Conservation (phyloP, 2,888 invertebrate genomes). For the Psylliodes chrysocephalus region DNA sequence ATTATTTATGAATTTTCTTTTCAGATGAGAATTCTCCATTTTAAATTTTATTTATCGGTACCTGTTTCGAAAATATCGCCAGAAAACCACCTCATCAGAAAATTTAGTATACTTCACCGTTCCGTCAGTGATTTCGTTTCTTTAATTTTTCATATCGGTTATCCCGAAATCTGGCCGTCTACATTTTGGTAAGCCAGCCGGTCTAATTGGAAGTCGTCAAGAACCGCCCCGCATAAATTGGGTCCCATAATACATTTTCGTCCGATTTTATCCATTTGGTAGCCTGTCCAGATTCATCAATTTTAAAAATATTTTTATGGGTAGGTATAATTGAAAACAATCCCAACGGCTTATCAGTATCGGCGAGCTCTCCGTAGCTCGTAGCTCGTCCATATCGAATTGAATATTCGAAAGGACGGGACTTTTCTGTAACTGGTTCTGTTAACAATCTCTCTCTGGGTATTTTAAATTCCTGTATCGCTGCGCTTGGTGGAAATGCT, state of each 20-base stretch:
- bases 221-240: background rate
- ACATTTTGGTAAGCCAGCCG: too few relatives aligned
- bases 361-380: too few relatives aligned
- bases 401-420: background rate
- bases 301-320: slow-evolving; percentile 6
- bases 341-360: slow-evolving; percentile 10
- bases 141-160: too few relatives aligned
- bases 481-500: slow-evolving; percentile 5
- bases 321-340: slow-evolving; percentile 5
- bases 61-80: too few relatives aligned
- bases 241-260: background rate
- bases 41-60: too few relatives aligned
- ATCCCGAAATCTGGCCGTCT: too few relatives aligned
- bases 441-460: slow-evolving; percentile 13
- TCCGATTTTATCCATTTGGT: slow-evolving; percentile 11
- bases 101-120: too few relatives aligned
- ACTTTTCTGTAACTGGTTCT: slow-evolving; percentile 13
- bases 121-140: too few relatives aligned
- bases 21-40: too few relatives aligned
- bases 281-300: slow-evolving; percentile 15
- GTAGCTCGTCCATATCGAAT: slow-evolving; percentile 6
- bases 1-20: too few relatives aligned
- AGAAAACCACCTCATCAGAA: too few relatives aligned
- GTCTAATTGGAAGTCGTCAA: background rate
- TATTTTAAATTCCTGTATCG: slow-evolving; percentile 21